Evolutionary conservation across 2,888 invertebrate species (phyloP), one percentile per base, ranked within the genome.

Genomic region (Pyrrhosoma nymphula): DNA sequence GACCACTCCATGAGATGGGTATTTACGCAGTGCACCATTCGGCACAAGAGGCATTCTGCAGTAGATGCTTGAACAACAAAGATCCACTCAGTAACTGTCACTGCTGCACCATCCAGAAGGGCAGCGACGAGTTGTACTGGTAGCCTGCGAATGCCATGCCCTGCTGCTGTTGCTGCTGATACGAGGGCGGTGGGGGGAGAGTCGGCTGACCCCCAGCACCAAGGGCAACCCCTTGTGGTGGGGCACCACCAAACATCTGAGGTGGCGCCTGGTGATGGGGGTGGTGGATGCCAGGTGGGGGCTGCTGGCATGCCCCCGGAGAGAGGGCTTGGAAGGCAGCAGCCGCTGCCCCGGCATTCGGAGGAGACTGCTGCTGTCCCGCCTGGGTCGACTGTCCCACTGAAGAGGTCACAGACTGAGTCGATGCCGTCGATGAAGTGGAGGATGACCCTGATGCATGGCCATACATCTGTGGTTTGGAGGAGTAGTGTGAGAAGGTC

Each of bases 391-490:
- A 82, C 82, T 82, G 82, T 3, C 82, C 82, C 82, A 14, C 82
- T 26, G 82, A 82, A 23, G 82, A 82, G 35, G 82, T 35, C 82
- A 82, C 47, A 47, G 47, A 47, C 60, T 60, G 60, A 20, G 60
- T 60, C 2, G 60, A 60, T 20, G 60, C 60, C 60, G 60, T 60
- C 60, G 20, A 16, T 20, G 60, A 60, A 39, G 91, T 60, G 60
- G 82, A 26, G 30, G 89, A 89, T 23, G 63, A 14, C 47, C 47
- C 47, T 55, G 95, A 47, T 96, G 93, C 30, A 35, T 93, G 95
- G 82, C 96, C 96, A 95, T 96, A 96, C 93, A 96, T 95, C 95
- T 96, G 96, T n/a, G 96, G 96, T 95, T 96, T 96, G 63, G 96
- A 96, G n/a, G 96, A 96, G 95, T 96, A 96, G 95, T 96, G 96